Evolutionary conservation across 2,113 vertebrate species (phyloP).

Genomic region (Lathamus discolor): DNA sequence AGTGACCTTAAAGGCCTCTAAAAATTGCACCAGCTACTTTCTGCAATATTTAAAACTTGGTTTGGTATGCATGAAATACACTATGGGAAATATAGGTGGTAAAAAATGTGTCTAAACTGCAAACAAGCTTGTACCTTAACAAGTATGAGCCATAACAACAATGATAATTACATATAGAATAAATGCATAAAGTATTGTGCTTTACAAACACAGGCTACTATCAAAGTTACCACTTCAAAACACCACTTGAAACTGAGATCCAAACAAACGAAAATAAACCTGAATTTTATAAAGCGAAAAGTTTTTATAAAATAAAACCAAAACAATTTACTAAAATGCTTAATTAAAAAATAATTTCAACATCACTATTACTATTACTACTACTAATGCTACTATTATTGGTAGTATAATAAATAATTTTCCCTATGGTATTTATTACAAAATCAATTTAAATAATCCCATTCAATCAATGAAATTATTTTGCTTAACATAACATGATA

Average conservation of each 20-base stretch:
- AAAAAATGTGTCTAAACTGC: not conserved
- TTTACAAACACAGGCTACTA: not conserved
- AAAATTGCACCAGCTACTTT: not conserved
- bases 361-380: no score
- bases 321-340: no score
- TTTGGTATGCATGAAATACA: not conserved
- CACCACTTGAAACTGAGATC: not conserved
- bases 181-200: not conserved
- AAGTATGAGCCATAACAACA: not conserved
- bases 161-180: not conserved
- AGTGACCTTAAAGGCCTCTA: not conserved
- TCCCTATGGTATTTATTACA: not conserved
- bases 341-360: no score
- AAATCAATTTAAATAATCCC: not conserved
- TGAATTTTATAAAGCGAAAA: no score
- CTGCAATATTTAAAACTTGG: not conserved
- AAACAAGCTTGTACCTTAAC: not conserved
- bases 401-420: not conserved
- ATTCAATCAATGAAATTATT: not conserved
- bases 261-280: not conserved
- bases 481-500: not conserved
- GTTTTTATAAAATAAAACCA: not conserved
- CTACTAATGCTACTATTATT: no score
- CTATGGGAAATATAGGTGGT: not conserved
- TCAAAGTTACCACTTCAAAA: not conserved